Conservation (phyloP, 2,888 invertebrate species). For the Meloe dianella region DNA sequence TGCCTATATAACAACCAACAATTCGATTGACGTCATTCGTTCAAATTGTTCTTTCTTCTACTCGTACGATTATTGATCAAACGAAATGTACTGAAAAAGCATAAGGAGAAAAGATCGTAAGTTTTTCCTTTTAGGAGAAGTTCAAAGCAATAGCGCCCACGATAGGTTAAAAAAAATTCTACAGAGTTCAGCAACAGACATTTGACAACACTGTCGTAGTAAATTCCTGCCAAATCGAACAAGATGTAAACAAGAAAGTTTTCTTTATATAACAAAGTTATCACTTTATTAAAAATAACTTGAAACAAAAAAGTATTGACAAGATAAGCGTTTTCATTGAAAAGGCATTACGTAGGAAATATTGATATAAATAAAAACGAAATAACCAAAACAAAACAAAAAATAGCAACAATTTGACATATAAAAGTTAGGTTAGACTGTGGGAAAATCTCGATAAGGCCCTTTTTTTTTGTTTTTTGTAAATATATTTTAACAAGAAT, state of each 20-base stretch:
- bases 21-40: no score
- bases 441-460: background rate
- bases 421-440: conserved; percentile 25
- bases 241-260: background rate
- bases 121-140: no score
- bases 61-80: no score
- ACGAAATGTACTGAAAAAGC: no score
- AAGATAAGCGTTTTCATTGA: background rate
- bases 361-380: background rate
- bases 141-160: no score
- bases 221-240: background rate
- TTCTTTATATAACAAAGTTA: background rate
- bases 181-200: no score
- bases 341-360: background rate
- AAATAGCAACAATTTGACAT: no score
- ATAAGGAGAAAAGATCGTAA: no score
- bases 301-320: background rate
- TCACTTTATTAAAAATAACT: background rate
- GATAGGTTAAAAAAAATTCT: no score
- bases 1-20: no score
- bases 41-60: no score
- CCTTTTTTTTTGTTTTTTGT: background rate
- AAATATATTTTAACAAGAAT: background rate
- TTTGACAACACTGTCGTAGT: background rate
- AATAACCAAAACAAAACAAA: background rate